A percentile compares a stretch with the other conserved stretches of the same genome.
These are phyloP conservation scores for Heloderma charlesbogerti DNA, from an alignment of 2,113 vertebrate genomes.

Conservation along the genomic window DNA sequence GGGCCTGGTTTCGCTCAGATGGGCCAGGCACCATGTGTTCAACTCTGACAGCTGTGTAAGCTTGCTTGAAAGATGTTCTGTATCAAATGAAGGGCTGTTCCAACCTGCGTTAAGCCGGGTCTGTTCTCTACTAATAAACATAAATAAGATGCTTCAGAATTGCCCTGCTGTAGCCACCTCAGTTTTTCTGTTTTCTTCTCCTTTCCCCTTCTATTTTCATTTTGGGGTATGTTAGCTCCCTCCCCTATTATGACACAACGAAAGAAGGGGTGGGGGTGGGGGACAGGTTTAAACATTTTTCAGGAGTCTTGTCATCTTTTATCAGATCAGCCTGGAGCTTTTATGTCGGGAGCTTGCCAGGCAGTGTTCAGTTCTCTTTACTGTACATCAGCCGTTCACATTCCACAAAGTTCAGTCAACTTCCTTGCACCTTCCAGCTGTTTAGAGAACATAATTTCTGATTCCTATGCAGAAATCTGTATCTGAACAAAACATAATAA, in stretches of 20 bases:
- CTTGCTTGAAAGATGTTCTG: too few species aligned
- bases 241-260: neutral
- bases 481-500: neutral
- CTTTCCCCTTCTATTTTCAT: neutral
- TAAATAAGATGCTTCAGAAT: neutral
- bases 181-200: neutral
- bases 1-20: too few species aligned
- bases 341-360: neutral
- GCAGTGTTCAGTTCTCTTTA: fast-evolving
- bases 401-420: neutral
- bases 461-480: neutral
- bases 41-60: too few species aligned
- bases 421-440: neutral
- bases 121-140: neutral
- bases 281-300: neutral
- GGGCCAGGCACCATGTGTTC: too few species aligned
- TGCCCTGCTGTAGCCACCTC: neutral
- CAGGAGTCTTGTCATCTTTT: constrained; percentile 35
- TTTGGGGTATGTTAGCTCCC: neutral
- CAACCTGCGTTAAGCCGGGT: too few species aligned
- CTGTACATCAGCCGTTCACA: neutral
- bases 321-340: constrained; percentile 40
- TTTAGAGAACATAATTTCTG: neutral
- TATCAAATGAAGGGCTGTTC: too few species aligned
- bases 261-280: neutral